A percentile compares a stretch with the other conserved stretches of the same genome.
Evolutionary conservation across 2,888 invertebrate species (phyloP).

Genomic region (Protophormia terraenovae): DNA sequence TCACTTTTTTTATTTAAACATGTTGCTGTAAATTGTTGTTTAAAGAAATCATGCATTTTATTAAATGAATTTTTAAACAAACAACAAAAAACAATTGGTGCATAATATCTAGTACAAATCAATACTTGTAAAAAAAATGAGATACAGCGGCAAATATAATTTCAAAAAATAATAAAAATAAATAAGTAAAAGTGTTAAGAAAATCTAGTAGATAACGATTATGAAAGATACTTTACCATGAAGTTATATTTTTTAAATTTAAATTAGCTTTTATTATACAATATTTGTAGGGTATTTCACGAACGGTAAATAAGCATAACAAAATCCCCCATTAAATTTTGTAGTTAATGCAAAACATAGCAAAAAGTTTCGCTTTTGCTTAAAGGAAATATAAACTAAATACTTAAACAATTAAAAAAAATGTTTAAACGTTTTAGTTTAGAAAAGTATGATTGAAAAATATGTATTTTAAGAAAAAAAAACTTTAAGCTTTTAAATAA

Average conservation of each 20-base stretch:
- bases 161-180: not conserved
- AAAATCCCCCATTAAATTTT: not conserved
- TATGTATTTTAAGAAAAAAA: not conserved
- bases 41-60: conserved; percentile 67
- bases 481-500: not conserved
- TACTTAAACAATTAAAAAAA: conserved; percentile 4
- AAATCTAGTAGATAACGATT: not conserved
- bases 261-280: no score
- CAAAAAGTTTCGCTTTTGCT: conserved; percentile 47
- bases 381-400: conserved; percentile 25
- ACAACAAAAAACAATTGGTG: conserved; percentile 64
- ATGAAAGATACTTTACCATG: not conserved
- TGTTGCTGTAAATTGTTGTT: conserved; percentile 35
- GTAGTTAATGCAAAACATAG: not conserved
- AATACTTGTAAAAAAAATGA: conserved; percentile 15
- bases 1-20: not conserved
- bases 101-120: conserved; percentile 67
- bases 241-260: no score
- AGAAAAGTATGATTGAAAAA: not conserved
- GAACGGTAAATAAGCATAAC: not conserved
- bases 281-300: conserved; percentile 19
- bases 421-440: not conserved
- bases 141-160: not conserved
- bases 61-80: conserved; percentile 48
- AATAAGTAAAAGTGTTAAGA: conserved; percentile 28